phyloP scores from a whole-genome alignment of 2,113 vertebrate species.

The Ochotona curzoniae region DNA sequence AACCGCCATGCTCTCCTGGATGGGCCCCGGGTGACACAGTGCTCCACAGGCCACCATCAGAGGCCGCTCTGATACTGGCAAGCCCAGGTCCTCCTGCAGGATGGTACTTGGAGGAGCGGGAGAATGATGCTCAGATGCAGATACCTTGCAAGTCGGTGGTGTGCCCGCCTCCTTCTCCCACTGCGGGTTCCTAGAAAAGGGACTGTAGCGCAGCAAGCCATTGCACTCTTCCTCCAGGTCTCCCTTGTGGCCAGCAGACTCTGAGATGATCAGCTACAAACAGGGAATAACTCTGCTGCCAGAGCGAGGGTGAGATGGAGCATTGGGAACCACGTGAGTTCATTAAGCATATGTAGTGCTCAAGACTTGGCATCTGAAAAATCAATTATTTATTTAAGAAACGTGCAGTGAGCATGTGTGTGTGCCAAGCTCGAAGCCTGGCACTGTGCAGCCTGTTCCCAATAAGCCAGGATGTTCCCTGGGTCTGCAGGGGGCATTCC shows the following conservation, averaged over 20 bases:
- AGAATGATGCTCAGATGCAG: too few species aligned
- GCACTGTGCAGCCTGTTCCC: neutral
- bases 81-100: neutral
- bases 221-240: rapidly evolving
- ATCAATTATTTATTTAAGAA: constrained; percentile 60
- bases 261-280: neutral
- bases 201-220: rapidly evolving
- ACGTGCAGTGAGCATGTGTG: neutral
- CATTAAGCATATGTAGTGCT: constrained; percentile 14
- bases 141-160: rapidly evolving
- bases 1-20: neutral
- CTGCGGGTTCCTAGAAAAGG: neutral
- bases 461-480: neutral
- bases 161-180: neutral
- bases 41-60: neutral
- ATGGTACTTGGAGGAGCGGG: neutral
- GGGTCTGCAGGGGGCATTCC: neutral
- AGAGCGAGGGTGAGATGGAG: neutral
- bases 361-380: neutral
- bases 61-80: neutral
- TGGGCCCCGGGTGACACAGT: neutral
- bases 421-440: constrained; percentile 28
- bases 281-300: neutral
- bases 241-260: neutral
- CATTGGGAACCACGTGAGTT: neutral